Base-by-base conservation (phyloP, 2,113 vertebrate genomes). In the Tricholaema leucomelas region DNA sequence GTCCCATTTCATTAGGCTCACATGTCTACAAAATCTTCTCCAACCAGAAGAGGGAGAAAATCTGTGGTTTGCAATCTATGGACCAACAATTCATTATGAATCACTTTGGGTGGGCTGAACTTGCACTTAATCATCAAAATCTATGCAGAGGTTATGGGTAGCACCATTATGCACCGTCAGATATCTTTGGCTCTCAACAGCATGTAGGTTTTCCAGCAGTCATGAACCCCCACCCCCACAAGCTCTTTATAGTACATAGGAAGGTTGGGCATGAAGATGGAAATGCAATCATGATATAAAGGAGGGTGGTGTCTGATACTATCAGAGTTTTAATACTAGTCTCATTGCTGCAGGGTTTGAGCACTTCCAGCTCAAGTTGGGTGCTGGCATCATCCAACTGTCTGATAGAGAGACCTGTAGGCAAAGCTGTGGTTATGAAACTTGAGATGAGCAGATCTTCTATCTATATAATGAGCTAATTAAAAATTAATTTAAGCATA, bases 401-500 rank as follows among this genome's bases (percentile, higher is more conserved):
- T 96, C 88, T 92, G 77, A 94, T 92, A 71, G 83, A 89, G 80
- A 91, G 42, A 94, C 84, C 91, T 94, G 76, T 83, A 91, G 88
- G 93, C 92, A 90, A 94, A 96, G 85, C 30, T 92, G 93, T 91
- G 93, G 90, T 88, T 85, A 89, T 75, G 88, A 92, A 95, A 92
- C 59, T 58, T 64, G 52, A 93, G 87, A 95, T 56, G 81, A 93
- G 91, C 85, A 93, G 93, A 95, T 95, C 92, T 91, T 72, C 82
- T 91, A 96, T 90, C 95, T 90, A 77, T 95, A 87, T 84, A 95
- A 96, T 90, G 46, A 96, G 73, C 42, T 96, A 93, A 95, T 96
- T 97, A 97, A 96, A 96, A 95, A 95, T 88, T 94, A 96, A 93
- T 95, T 92, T 95, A 93, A 94, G 85, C 74, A 50, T 73, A 93